These are phyloP conservation scores for Cataglyphis livida DNA, from an alignment of 2,888 invertebrate genomes.

Conservation along the genomic window DNA sequence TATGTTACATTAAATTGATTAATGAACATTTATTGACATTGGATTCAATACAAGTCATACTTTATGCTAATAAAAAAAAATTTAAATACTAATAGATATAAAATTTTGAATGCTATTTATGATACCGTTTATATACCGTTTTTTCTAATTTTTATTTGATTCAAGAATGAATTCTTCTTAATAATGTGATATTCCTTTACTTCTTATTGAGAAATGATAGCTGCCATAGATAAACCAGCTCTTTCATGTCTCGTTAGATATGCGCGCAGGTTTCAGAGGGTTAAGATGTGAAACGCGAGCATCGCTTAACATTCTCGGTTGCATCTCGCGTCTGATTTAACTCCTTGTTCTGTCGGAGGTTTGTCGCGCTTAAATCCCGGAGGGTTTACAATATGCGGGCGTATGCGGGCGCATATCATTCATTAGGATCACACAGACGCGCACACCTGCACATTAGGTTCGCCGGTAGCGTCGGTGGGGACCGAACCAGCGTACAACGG, in stretches of 20 bases:
- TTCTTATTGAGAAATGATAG: constrained; percentile 2
- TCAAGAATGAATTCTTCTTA: not conserved
- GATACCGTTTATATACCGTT: not conserved
- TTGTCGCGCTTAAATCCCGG: constrained; percentile 48
- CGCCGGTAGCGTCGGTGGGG: constrained; percentile 63
- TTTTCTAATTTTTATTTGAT: not conserved
- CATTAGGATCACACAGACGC: constrained; percentile 79
- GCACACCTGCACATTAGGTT: constrained; percentile 55
- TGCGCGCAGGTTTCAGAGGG: constrained; percentile 4
- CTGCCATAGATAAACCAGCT: constrained; percentile 17
- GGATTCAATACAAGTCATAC: not conserved
- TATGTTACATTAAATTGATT: not conserved
- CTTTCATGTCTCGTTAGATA: constrained; percentile 36
- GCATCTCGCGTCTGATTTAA: constrained; percentile 55
- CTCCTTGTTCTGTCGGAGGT: constrained; percentile 37
- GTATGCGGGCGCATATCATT: constrained; percentile 84
- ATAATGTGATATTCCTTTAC: not conserved
- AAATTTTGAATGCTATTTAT: not conserved
- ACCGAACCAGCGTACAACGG: constrained; percentile 65
- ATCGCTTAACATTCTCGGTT: constrained; percentile 54
- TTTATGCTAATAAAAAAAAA: not conserved
- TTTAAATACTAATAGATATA: too few species aligned
- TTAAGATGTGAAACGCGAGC: constrained; percentile 32
- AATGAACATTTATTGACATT: too few species aligned
- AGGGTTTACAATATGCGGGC: constrained; percentile 57